phyloP scores from a whole-genome alignment of 1,140 invertebrate species.

The Aphelinus atriplicis region DNA sequence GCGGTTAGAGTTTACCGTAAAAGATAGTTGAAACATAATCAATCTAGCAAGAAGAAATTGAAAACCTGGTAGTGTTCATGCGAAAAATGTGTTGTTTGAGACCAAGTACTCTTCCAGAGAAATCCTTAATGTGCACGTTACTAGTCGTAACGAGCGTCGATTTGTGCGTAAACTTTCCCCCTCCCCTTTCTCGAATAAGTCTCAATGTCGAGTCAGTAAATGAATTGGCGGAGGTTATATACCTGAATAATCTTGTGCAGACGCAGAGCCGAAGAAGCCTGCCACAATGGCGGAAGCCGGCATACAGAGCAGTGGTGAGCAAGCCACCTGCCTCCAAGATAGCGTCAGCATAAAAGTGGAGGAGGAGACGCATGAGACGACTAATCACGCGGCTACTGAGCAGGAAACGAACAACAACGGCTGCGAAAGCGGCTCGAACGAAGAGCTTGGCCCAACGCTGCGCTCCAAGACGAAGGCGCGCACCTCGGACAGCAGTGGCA shows the following conservation, averaged over 20 bases:
- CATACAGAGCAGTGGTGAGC: slow-evolving; percentile 18
- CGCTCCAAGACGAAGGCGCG: slow-evolving; percentile 63
- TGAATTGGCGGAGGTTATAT: no score
- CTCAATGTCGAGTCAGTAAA: no score
- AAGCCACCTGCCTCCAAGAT: neutral
- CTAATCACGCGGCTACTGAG: neutral
- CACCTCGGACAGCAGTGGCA: slow-evolving; percentile 36
- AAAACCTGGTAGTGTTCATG: no score
- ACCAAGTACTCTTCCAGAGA: no score
- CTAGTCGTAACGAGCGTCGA: no score
- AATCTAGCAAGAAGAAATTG: no score
- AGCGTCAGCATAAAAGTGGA: neutral
- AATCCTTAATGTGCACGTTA: no score
- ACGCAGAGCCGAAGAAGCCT: slow-evolving; percentile 15
- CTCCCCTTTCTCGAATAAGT: no score
- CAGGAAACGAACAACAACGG: slow-evolving; percentile 36
- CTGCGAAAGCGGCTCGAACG: slow-evolving; percentile 21
- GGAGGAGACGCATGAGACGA: neutral
- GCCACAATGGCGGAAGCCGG: slow-evolving; percentile 48
- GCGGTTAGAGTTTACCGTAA: no score
- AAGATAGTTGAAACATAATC: no score
- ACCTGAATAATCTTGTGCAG: neutral
- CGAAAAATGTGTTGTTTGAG: no score
- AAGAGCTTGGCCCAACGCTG: slow-evolving; percentile 56
- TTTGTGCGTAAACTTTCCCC: no score